Conservation (phyloP, 2,113 vertebrate genomes). For the Datnioides undecimradiatus region DNA sequence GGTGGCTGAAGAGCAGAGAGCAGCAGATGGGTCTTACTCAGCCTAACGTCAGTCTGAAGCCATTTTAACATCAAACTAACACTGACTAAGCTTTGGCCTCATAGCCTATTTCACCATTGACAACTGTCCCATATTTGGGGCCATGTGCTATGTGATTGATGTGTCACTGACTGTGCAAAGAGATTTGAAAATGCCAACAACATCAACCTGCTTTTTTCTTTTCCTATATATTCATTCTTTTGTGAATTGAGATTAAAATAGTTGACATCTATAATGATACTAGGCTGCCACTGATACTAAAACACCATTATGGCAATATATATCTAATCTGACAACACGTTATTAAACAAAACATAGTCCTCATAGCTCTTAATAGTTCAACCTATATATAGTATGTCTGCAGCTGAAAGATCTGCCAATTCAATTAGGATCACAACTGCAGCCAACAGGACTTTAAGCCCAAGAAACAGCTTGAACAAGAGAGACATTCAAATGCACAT, state of each 20-base stretch:
- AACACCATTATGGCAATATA: neutral
- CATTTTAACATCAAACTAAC: slow-evolving; percentile 46
- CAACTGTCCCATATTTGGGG: slow-evolving; percentile 8
- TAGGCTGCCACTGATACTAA: neutral
- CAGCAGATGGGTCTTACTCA: slow-evolving; percentile 72
- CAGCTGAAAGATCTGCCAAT: neutral
- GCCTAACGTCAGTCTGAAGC: slow-evolving; percentile 60
- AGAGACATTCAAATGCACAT: neutral
- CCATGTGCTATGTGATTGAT: neutral
- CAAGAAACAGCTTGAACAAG: neutral
- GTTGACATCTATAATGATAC: neutral
- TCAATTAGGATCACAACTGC: neutral
- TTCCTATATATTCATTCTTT: neutral
- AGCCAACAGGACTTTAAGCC: neutral
- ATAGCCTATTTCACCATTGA: slow-evolving; percentile 57
- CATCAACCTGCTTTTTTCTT: neutral
- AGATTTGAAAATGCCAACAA: neutral
- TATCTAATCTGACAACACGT: neutral
- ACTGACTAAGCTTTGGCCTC: slow-evolving; percentile 64
- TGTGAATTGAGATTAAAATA: neutral
- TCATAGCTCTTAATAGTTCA: neutral
- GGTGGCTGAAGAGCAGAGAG: slow-evolving; percentile 41
- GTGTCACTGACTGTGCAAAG: neutral
- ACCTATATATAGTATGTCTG: neutral
- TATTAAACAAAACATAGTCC: neutral